Evolutionary conservation across 1,140 invertebrate genomes (phyloP).

Genomic region (Epicauta chinensis): DNA sequence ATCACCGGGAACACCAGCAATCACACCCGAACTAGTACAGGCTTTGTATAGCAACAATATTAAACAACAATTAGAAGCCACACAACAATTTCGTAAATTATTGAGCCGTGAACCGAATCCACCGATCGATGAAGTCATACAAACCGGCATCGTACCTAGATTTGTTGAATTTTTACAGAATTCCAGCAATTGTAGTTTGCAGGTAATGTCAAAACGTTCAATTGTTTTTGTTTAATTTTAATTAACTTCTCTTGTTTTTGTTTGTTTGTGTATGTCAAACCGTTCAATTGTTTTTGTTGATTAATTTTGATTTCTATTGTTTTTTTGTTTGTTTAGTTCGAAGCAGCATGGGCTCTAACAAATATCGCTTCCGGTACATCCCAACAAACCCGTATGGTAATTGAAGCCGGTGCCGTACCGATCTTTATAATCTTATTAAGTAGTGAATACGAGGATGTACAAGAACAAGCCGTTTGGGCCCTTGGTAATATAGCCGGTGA

Average conservation of each 20-base stretch:
- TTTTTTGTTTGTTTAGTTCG: conserved; percentile 75
- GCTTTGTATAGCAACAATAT: conserved; percentile 76
- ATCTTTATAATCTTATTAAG: conserved; percentile 80
- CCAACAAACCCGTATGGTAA: conserved; percentile 85
- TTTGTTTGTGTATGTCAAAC: too few species aligned
- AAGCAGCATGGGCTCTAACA: conserved; percentile 96
- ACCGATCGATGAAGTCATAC: conserved; percentile 97
- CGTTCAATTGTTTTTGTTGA: conserved; percentile 6
- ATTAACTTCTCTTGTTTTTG: too few species aligned
- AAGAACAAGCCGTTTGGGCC: conserved; percentile 94
- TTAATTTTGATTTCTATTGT: conserved; percentile 8
- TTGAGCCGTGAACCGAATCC: conserved; percentile 95
- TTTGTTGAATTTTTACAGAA: conserved; percentile 93
- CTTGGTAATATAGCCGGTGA: conserved; percentile 96
- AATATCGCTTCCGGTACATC: conserved; percentile 98
- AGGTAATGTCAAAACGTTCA: conserved; percentile 60
- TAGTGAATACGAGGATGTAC: conserved; percentile 83
- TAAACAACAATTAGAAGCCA: conserved; percentile 79
- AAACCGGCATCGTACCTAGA: conserved; percentile 89
- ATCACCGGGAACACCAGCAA: conserved; percentile 42
- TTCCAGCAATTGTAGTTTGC: conserved; percentile 74
- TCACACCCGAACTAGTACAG: conserved; percentile 75
- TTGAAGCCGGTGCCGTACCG: conserved; percentile 89
- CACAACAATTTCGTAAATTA: conserved; percentile 92
- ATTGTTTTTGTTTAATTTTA: too few species aligned